Conservation (phyloP, 1,140 invertebrate species). For the Pomacea maculata region DNA sequence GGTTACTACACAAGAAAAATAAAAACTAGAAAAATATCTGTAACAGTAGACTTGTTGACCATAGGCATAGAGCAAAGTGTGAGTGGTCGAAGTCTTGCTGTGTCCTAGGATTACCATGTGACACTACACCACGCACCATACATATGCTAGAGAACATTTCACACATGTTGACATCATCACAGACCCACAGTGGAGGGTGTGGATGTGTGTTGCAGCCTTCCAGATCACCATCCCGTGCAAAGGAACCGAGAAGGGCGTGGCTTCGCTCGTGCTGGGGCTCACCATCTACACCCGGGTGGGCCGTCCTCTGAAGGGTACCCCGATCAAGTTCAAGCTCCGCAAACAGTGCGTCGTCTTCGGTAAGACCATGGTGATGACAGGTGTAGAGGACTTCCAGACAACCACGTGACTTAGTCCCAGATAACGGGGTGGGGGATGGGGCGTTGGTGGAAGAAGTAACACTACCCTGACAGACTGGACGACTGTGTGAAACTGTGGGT, state of each 20-base stretch:
- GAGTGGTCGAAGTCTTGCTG: too few species aligned
- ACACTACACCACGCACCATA: too few species aligned
- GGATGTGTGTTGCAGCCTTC: conserved; percentile 76
- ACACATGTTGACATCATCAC: too few species aligned
- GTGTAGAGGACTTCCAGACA: too few species aligned
- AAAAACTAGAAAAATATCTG: too few species aligned
- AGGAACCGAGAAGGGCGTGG: conserved; percentile 87
- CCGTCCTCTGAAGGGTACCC: conserved; percentile 84
- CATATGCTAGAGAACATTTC: too few species aligned
- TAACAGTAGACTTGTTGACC: too few species aligned
- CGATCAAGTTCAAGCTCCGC: conserved; percentile 85
- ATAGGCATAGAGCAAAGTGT: too few species aligned
- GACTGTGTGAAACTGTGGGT: background rate
- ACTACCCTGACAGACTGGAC: background rate
- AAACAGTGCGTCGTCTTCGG: conserved; percentile 81
- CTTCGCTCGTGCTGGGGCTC: conserved; percentile 87
- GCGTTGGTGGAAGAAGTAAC: conserved; percentile 12
- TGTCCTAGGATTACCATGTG: too few species aligned
- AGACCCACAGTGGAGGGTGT: too few species aligned
- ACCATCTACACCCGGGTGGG: conserved; percentile 80
- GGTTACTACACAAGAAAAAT: too few species aligned
- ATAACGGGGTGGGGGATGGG: background rate
- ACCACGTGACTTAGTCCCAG: background rate
- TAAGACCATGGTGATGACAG: conserved; percentile 30
- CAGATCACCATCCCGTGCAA: conserved; percentile 90